A percentile compares a stretch with the other conserved stretches of the same genome.
phyloP scores from a whole-genome alignment of 2,888 invertebrate species.

The Papilio protenor region DNA sequence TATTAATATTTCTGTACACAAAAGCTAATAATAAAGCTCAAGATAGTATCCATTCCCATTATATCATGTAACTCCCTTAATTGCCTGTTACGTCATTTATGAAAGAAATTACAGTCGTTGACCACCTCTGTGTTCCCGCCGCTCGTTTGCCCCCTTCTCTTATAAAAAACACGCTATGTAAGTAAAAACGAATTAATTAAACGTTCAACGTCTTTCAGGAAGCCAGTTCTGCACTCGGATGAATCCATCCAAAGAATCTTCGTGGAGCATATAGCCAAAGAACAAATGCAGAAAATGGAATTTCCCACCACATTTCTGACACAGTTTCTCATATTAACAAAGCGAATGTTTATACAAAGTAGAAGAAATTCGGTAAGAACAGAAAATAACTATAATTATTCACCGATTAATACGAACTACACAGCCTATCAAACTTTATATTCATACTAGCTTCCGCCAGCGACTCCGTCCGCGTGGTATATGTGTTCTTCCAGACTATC shows the following conservation, averaged over 20 bases:
- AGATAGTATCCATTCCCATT: background rate
- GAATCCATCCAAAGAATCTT: slow-evolving; percentile 77
- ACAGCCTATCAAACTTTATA: background rate
- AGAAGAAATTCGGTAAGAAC: slow-evolving; percentile 80
- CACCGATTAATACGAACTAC: background rate
- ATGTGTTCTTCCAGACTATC: too few relatives aligned
- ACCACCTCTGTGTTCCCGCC: too few relatives aligned
- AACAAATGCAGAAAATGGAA: slow-evolving; percentile 72
- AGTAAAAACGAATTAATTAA: background rate
- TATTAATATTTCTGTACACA: slow-evolving; percentile 12
- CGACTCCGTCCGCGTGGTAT: too few relatives aligned
- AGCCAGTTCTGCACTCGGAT: slow-evolving; percentile 75
- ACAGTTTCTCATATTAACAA: slow-evolving; percentile 81
- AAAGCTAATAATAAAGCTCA: slow-evolving; percentile 20
- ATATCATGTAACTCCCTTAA: slow-evolving; percentile 34
- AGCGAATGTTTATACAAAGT: slow-evolving; percentile 82
- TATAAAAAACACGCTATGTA: too few relatives aligned
- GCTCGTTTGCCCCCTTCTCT: too few relatives aligned
- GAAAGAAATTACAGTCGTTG: slow-evolving; percentile 29
- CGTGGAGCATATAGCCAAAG: slow-evolving; percentile 75
- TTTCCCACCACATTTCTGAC: slow-evolving; percentile 83
- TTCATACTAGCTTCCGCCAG: too few relatives aligned
- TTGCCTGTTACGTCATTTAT: slow-evolving; percentile 37
- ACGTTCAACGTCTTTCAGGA: slow-evolving; percentile 56
- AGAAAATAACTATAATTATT: background rate